A percentile compares a stretch with the other conserved stretches of the same genome.
phyloP scores from a whole-genome alignment of 2,113 vertebrate genomes.

The Phrynosoma blainvillii region DNA sequence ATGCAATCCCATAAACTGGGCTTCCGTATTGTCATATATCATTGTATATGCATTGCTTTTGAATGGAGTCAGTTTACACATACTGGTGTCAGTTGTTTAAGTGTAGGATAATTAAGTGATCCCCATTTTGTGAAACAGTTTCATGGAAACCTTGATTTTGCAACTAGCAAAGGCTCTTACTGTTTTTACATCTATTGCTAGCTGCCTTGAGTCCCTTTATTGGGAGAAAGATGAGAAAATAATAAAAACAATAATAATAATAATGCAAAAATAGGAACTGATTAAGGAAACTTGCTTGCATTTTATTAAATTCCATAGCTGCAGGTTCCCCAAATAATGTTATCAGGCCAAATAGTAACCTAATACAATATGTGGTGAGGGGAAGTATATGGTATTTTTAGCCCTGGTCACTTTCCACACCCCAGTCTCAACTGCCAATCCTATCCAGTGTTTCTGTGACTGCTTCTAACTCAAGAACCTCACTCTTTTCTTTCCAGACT shows the following conservation, averaged over 20 bases:
- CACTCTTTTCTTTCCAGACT: constrained; percentile 69
- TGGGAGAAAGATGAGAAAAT: too few relatives aligned
- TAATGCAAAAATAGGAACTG: background rate
- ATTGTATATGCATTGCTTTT: too few relatives aligned
- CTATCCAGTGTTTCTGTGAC: background rate
- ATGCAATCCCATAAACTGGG: too few relatives aligned
- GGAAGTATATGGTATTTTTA: background rate
- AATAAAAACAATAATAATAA: too few relatives aligned
- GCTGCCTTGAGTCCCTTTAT: too few relatives aligned
- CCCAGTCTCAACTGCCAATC: background rate
- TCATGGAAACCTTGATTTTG: background rate
- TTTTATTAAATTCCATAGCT: background rate
- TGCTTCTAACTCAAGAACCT: background rate
- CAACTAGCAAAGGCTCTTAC: background rate
- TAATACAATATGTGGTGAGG: background rate
- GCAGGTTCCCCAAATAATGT: background rate
- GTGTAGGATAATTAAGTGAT: too few relatives aligned
- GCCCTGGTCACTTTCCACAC: background rate
- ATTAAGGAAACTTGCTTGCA: background rate
- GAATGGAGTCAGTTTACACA: too few relatives aligned
- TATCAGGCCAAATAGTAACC: background rate
- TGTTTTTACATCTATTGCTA: too few relatives aligned
- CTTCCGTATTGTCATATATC: too few relatives aligned
- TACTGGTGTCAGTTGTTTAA: too few relatives aligned
- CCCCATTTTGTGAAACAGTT: background rate